Evolutionary conservation across 2,113 vertebrate species (phyloP), one percentile per base, ranked within the genome.

Genomic region (Apaloderma vittatum): DNA sequence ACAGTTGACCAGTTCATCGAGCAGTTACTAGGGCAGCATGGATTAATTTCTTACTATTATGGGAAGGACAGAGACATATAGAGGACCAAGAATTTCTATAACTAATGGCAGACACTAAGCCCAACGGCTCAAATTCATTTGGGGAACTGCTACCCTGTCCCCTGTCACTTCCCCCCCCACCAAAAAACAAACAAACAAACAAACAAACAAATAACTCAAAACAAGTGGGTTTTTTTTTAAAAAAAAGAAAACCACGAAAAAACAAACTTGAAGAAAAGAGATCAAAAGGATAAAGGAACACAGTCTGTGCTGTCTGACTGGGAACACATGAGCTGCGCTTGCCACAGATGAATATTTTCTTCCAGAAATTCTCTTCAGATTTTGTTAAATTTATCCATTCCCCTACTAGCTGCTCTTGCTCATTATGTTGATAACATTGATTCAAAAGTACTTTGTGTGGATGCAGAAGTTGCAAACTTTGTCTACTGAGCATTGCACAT

Each of bases 281-380:
- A 45, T 3, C 43, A 11, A 76, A 24, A 5, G 10, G 49, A 29
- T 49, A 86, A 59, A 66, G 6, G 2, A 48, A 88, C 49, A 46
- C 13, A 12, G 9, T 24, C 32, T 17, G 2, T 4, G 27, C 6
- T 21, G 3, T 32, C 34, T n/a, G 11, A 2, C 11, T 81, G 14
- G 34, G 54, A 73, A 70, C 3, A 65, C 3, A 11, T 4, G 23
- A 54, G 30, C 4, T 65, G 7, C 34, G 27, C 24, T 45, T 7
- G 8, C 18, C 8, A 40, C 5, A 46, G 8, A 46, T 45, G 0
- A 40, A 1, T 26, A 5, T 12, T 8, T 26, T 51, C 29, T 36
- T 46, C 34, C 43, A 20, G 5, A 3, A 5, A 59, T 8, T 3
- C 4, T 37, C 11, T 76, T 14, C 54, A 75, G 23, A 54, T 66